These are phyloP conservation scores for Eptesicus fuscus DNA, from an alignment of 2,113 vertebrate genomes.

Conservation along the genomic window DNA sequence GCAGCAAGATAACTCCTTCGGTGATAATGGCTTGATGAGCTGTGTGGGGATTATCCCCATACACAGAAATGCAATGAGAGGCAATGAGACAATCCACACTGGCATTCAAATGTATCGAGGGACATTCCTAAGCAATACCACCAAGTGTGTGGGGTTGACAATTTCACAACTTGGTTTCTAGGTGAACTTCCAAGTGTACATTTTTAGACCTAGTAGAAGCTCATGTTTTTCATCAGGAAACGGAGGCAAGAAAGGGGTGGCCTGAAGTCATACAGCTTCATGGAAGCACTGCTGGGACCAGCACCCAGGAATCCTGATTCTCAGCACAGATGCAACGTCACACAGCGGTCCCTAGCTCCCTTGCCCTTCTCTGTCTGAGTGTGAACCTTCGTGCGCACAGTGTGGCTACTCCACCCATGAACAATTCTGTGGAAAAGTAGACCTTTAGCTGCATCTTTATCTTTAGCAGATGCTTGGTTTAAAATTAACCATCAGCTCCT, in stretches of 20 bases:
- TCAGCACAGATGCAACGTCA: background rate
- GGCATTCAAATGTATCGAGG: background rate
- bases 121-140: background rate
- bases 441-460: background rate
- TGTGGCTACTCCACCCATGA: background rate
- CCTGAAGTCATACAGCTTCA: background rate
- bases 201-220: background rate
- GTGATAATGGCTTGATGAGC: background rate
- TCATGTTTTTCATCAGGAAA: background rate
- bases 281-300: too few relatives aligned
- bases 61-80: background rate
- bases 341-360: background rate
- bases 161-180: background rate
- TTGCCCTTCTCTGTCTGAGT: background rate
- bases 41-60: background rate
- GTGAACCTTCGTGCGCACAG: background rate
- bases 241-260: background rate
- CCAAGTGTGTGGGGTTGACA: background rate
- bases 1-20: background rate
- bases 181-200: background rate
- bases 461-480: background rate
- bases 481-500: background rate
- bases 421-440: background rate
- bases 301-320: background rate
- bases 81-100: background rate